Base-by-base conservation (phyloP, 2,113 vertebrate genomes). In the Cynoglossus semilaevis region DNA sequence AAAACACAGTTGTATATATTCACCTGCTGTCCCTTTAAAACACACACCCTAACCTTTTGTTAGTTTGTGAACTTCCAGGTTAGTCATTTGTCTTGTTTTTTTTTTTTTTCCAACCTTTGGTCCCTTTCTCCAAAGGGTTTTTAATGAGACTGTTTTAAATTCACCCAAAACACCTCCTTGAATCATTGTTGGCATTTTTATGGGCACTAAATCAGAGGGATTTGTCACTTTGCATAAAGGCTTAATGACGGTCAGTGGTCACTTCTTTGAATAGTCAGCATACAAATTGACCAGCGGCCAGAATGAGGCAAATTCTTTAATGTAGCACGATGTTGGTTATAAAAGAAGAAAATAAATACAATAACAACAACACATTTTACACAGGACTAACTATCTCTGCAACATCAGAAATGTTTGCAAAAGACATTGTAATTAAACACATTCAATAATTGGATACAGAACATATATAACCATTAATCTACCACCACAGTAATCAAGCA, bases 61-160 rank as follows among this genome's bases (percentile, higher is more conserved):
- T 74, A 63, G 67, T 75, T 36, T 51, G 58, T 64, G 63, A 57
- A 1, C 37, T 19, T 52, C 11, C 37, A 45, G 54, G 67, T 84
- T 65, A 84, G 17, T 72, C 49, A 83, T 84, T 78, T 55, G 15
- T 38, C 12, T 9, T 55, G 53, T 46, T 59, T 18, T 19, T n/a
- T 34, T 35, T 10, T 9, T 29, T 1, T 12, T 8, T 29, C 8
- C 48, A 15, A 8, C 47, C 8, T 13, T 14, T 14, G 4, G 10
- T 16, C 12, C 12, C n/a, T 43, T n/a, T 7, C 8, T 5, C 4
- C 40, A 4, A 38, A 10, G 12, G 3, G 8, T 44, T 41, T 48
- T 8, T 22, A 57, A 12, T 38, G 17, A 43, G 38, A 15, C 17
- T 22, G 3, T 44, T 29, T 45, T 18, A 17, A n/a, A 35, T 48